A percentile compares a stretch with the other conserved stretches of the same genome.
phyloP scores from a whole-genome alignment of 2,797 vertebrate species.

The Lagodon rhomboides region DNA sequence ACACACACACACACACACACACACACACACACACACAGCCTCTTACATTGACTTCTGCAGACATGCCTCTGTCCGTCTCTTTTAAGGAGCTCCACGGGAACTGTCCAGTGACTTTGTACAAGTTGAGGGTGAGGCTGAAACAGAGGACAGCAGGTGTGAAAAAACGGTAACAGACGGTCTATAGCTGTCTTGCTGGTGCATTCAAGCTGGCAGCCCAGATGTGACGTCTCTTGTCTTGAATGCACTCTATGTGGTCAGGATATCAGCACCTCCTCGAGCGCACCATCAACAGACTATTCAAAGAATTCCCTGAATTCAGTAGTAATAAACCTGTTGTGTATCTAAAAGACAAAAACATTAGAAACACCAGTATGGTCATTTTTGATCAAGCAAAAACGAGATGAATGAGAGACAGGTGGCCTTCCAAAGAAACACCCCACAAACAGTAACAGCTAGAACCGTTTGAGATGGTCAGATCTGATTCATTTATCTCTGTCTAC shows the following conservation, averaged over 20 bases:
- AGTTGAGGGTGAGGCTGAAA: slow-evolving; percentile 91
- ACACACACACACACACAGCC: background rate
- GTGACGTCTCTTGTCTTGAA: background rate
- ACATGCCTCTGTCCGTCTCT: slow-evolving; percentile 94
- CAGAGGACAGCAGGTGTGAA: slow-evolving; percentile 2
- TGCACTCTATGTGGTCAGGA: background rate
- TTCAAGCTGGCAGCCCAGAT: background rate
- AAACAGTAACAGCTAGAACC: background rate
- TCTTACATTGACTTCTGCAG: slow-evolving; percentile 93
- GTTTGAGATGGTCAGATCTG: background rate
- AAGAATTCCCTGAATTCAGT: background rate
- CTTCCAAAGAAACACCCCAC: background rate
- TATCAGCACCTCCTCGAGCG: no score
- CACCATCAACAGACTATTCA: background rate
- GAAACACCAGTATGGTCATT: background rate
- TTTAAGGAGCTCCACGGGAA: slow-evolving; percentile 98
- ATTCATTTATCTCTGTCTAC: background rate
- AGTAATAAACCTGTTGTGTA: background rate
- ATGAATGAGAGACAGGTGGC: background rate
- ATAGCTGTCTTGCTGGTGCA: no score
- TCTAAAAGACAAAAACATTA: background rate
- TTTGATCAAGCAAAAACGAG: background rate
- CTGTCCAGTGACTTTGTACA: slow-evolving; percentile 97
- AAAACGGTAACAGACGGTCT: background rate
- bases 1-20: no score